phyloP scores from a whole-genome alignment of 1,140 invertebrate genomes.

The Atta texana region DNA sequence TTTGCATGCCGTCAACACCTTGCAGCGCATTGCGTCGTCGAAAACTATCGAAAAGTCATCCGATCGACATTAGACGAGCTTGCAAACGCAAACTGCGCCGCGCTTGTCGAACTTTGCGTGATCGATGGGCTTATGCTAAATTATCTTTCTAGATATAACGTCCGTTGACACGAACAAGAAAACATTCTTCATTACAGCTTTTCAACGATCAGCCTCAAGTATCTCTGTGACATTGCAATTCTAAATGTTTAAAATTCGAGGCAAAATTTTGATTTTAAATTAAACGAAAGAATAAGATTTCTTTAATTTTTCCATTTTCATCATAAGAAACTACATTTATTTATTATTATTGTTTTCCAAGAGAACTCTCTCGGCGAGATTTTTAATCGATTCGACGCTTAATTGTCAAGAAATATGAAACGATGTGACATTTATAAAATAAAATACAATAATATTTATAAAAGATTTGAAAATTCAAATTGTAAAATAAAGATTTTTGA shows the following conservation, averaged over 20 bases:
- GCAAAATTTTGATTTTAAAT: not conserved
- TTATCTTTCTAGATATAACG: slow-evolving; percentile 2
- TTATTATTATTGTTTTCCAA: not conserved
- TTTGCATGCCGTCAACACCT: slow-evolving; percentile 82
- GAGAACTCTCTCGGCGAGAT: not conserved
- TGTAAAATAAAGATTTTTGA: not conserved
- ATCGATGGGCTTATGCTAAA: slow-evolving; percentile 69
- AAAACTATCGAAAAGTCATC: slow-evolving; percentile 86
- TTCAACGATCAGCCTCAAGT: not conserved
- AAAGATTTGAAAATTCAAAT: not conserved
- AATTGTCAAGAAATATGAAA: not conserved
- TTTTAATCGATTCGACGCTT: not conserved
- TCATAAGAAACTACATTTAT: not conserved
- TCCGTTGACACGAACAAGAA: not conserved
- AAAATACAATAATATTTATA: not conserved
- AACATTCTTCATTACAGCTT: not conserved
- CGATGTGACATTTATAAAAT: not conserved
- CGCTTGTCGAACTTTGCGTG: slow-evolving; percentile 66
- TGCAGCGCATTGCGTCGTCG: slow-evolving; percentile 66
- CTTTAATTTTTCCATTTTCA: not conserved
- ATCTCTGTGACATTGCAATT: not conserved
- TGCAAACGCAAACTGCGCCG: slow-evolving; percentile 55
- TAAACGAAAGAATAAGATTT: not conserved
- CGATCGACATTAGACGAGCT: slow-evolving; percentile 81
- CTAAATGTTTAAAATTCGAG: not conserved